phyloP scores from a whole-genome alignment of 1,140 invertebrate species.

The Augochlora pura region DNA sequence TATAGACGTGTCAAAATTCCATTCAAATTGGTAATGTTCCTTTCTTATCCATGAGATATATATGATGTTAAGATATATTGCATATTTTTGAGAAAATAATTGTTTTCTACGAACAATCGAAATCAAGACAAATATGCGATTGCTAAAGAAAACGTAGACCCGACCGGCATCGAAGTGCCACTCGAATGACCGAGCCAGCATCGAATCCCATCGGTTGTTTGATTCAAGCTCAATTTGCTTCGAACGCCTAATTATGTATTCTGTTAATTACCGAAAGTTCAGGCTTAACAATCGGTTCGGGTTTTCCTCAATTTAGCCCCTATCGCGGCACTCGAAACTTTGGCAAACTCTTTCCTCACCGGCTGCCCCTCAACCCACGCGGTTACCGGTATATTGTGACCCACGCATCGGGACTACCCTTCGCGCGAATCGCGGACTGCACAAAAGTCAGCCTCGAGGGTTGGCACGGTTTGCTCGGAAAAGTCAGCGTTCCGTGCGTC shows the following conservation, averaged over 20 bases:
- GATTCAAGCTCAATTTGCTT: neutral
- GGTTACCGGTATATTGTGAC: neutral
- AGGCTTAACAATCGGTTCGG: constrained; percentile 3
- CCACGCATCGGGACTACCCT: neutral
- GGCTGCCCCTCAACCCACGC: no score
- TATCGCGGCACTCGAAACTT: constrained; percentile 13
- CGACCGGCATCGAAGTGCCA: no score
- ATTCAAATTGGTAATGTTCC: no score
- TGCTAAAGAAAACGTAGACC: neutral
- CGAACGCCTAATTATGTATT: constrained; percentile 19
- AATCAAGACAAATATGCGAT: neutral
- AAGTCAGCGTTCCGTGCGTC: constrained; percentile 14
- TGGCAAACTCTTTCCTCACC: neutral
- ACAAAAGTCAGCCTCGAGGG: constrained; percentile 8
- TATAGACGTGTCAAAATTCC: no score
- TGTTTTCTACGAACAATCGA: no score
- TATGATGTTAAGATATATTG: no score
- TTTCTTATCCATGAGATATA: no score
- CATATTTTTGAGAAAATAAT: no score
- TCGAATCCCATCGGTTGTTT: neutral
- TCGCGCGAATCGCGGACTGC: constrained; percentile 17
- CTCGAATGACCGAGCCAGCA: neutral
- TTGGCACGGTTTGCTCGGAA: neutral
- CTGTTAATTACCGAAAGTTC: constrained; percentile 33
- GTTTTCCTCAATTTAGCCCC: constrained; percentile 16